Evolutionary conservation across 2,113 vertebrate genomes (phyloP).

Genomic region (Anoplopoma fimbria): DNA sequence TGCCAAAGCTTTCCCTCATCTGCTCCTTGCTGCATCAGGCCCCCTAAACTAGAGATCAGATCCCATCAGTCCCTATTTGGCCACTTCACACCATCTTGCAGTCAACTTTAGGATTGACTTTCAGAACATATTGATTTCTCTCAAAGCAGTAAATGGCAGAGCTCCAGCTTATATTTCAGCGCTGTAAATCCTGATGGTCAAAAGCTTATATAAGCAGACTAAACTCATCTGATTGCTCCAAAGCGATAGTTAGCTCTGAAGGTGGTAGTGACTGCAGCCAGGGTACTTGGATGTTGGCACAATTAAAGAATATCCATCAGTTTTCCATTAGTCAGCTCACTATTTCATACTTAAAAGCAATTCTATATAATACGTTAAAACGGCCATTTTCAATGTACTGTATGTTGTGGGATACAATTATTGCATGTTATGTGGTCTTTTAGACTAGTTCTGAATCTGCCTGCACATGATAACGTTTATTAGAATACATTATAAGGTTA

Average conservation of each 20-base stretch:
- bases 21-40: neutral
- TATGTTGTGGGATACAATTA: neutral
- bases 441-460: too few species aligned
- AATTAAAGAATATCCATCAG: neutral
- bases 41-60: neutral
- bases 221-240: neutral
- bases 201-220: conserved; percentile 18
- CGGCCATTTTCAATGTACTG: neutral
- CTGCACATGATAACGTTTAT: too few species aligned
- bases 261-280: neutral
- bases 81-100: neutral
- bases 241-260: neutral
- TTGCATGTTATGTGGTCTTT: too few species aligned
- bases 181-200: neutral
- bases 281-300: neutral
- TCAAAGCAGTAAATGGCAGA: conserved; percentile 31
- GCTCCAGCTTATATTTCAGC: conserved; percentile 37
- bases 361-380: neutral
- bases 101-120: conserved; percentile 30
- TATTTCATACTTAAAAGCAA: too few species aligned
- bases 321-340: neutral
- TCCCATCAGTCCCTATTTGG: conserved; percentile 1
- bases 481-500: neutral
- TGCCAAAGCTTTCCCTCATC: neutral
- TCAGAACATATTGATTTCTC: conserved; percentile 44